Conservation (phyloP, 2,888 invertebrate species). For the Gastrophysa polygoni region DNA sequence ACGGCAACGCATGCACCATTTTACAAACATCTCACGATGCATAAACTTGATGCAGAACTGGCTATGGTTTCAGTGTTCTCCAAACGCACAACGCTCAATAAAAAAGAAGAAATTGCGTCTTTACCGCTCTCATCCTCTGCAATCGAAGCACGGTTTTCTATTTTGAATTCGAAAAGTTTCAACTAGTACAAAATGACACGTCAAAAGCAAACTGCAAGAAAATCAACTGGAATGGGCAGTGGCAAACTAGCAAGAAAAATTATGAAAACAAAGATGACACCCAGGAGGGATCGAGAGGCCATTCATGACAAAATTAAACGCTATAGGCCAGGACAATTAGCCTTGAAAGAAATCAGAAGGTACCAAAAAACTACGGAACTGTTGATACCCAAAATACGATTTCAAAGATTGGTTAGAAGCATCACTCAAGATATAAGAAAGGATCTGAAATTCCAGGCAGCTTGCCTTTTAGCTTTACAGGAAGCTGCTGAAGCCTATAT, state of each 20-base stretch:
- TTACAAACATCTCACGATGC: too few species aligned
- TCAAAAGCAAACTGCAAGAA: background rate
- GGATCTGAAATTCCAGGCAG: slow-evolving; percentile 88
- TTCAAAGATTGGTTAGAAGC: slow-evolving; percentile 91
- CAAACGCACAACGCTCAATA: too few species aligned
- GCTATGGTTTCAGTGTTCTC: too few species aligned
- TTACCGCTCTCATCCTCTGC: too few species aligned
- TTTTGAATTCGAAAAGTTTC: too few species aligned
- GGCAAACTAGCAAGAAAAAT: background rate
- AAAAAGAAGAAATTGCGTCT: too few species aligned
- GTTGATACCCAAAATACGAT: slow-evolving; percentile 83
- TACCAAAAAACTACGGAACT: slow-evolving; percentile 91
- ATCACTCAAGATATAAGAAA: slow-evolving; percentile 94
- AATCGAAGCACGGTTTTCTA: too few species aligned
- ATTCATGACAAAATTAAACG: background rate
- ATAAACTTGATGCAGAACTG: too few species aligned
- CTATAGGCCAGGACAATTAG: slow-evolving; percentile 78
- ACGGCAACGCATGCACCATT: too few species aligned
- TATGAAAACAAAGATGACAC: background rate
- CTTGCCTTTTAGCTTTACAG: slow-evolving; percentile 74
- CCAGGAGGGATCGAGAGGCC: background rate
- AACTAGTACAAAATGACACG: background rate
- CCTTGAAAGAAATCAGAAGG: slow-evolving; percentile 90
- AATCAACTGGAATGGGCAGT: background rate
- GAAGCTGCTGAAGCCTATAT: slow-evolving; percentile 79